A percentile compares a stretch with the other conserved stretches of the same genome.
Conservation (phyloP, 2,113 vertebrate species). For the Petaurus breviceps region DNA sequence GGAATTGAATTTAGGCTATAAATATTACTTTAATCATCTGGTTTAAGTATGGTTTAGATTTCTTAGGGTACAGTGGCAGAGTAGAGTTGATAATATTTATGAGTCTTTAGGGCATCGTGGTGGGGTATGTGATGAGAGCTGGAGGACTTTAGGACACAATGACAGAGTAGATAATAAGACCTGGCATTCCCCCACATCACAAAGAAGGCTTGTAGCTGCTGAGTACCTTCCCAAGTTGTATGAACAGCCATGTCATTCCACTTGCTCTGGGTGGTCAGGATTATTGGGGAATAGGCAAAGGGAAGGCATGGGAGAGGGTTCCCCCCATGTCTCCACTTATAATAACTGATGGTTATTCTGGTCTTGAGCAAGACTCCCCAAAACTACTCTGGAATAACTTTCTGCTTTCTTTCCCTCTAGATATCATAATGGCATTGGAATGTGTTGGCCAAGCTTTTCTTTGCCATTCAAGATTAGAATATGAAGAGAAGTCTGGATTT, state of each 20-base stretch:
- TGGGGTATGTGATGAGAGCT: not conserved
- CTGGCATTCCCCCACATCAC: not conserved
- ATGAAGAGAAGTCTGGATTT: conserved; percentile 60
- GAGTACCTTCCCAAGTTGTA: not conserved
- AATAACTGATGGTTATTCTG: not conserved
- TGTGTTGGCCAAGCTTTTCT: conserved; percentile 60
- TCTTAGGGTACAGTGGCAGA: not conserved
- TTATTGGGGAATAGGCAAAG: not conserved
- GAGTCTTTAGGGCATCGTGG: not conserved
- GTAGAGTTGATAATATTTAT: not conserved
- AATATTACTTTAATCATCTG: conserved; percentile 25
- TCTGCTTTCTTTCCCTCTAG: conserved; percentile 63
- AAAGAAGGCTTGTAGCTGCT: not conserved
- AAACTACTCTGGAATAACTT: not conserved
- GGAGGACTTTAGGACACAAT: not conserved
- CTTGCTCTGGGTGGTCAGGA: not conserved
- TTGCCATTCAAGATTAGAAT: conserved; percentile 62
- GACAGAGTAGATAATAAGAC: not conserved
- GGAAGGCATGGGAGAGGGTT: not conserved
- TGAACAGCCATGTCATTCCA: not conserved
- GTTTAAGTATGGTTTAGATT: conserved; percentile 26
- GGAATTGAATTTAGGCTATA: conserved; percentile 66
- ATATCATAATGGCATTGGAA: conserved; percentile 73
- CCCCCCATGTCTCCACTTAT: not conserved
- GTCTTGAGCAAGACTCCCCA: not conserved